Evolutionary conservation across 2,113 vertebrate species (phyloP).

Genomic region (Malurus cyaneus): DNA sequence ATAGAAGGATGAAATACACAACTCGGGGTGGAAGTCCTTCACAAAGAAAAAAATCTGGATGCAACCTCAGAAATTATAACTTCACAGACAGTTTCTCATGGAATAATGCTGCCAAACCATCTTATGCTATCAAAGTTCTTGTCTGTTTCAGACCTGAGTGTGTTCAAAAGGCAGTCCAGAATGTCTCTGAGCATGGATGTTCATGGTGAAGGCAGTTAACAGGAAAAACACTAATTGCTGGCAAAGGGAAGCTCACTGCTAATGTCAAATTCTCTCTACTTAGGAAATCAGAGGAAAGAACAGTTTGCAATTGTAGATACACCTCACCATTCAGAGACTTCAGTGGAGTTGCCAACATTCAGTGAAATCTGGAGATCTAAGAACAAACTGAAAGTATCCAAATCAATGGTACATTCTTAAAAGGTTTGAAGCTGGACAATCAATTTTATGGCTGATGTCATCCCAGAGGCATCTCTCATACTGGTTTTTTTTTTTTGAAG

Average conservation of each 20-base stretch:
- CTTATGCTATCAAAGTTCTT: not conserved
- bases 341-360: not conserved
- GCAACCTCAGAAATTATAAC: not conserved
- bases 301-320: not conserved
- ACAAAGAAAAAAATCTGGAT: not conserved
- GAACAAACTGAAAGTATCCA: not conserved
- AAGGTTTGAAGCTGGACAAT: not conserved
- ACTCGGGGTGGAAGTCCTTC: fast-evolving
- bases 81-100: not conserved
- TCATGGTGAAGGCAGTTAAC: not conserved
- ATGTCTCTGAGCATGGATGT: not conserved
- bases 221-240: not conserved
- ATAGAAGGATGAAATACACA: not conserved
- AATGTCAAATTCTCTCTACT: not conserved
- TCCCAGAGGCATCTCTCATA: not conserved
- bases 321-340: not conserved
- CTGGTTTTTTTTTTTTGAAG: not conserved
- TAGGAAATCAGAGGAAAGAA: not conserved
- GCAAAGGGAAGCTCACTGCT: not conserved
- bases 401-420: not conserved
- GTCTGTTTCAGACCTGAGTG: not conserved
- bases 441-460: not conserved
- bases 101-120: not conserved
- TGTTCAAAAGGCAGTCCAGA: not conserved
- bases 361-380: not conserved